Conservation (phyloP, 1,140 invertebrate species). For the Teleogryllus occipitalis region DNA sequence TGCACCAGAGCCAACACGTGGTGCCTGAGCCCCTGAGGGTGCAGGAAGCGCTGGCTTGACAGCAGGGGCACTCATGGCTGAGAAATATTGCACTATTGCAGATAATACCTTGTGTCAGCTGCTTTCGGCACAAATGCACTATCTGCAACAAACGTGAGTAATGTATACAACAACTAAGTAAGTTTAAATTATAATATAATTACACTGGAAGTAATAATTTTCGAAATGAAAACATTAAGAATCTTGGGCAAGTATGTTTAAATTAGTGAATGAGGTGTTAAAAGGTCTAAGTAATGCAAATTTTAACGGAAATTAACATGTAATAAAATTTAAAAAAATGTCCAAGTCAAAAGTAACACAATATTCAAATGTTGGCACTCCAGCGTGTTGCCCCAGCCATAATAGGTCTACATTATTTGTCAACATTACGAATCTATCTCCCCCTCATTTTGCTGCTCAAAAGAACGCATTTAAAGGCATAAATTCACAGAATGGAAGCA, state of each 20-base stretch:
- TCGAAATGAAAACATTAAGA: too few relatives aligned
- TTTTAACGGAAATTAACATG: background rate
- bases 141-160: too few relatives aligned
- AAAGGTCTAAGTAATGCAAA: too few relatives aligned
- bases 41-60: slow-evolving; percentile 22
- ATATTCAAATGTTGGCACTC: slow-evolving; percentile 20
- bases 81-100: background rate
- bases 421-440: slow-evolving; percentile 13
- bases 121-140: too few relatives aligned
- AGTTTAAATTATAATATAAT: too few relatives aligned
- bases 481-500: background rate
- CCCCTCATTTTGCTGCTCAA: slow-evolving; percentile 7
- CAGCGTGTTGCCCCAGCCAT: slow-evolving; percentile 21
- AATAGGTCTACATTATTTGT: slow-evolving; percentile 20
- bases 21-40: slow-evolving; percentile 17
- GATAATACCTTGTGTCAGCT: too few relatives aligned
- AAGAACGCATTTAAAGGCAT: background rate
- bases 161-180: too few relatives aligned
- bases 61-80: slow-evolving; percentile 19
- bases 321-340: background rate
- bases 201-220: too few relatives aligned
- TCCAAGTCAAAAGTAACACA: background rate
- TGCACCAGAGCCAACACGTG: slow-evolving; percentile 16
- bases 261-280: too few relatives aligned
- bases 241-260: too few relatives aligned